phyloP scores from a whole-genome alignment of 2,113 vertebrate species.

The Microcebus griseorufus region DNA sequence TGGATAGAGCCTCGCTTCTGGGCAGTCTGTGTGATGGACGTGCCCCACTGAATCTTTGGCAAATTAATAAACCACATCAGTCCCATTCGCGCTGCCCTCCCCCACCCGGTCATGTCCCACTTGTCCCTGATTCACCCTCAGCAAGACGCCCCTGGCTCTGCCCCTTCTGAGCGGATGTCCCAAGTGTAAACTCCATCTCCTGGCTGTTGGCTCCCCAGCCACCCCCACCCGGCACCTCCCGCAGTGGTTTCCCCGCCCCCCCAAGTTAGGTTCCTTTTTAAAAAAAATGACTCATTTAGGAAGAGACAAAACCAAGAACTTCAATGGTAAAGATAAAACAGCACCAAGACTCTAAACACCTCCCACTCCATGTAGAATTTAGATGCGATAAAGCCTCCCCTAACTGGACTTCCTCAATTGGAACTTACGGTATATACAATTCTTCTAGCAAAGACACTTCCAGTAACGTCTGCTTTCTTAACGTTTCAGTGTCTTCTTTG shows the following conservation, averaged over 20 bases:
- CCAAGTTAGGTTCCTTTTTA: conserved; percentile 65
- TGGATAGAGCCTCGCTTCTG: background rate
- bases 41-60: background rate
- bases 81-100: background rate
- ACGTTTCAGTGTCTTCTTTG: background rate
- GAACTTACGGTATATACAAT: background rate
- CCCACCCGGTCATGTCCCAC: background rate
- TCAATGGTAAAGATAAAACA: conserved; percentile 76
- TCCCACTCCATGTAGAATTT: conserved; percentile 47
- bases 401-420: background rate
- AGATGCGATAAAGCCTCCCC: conserved; percentile 24
- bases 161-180: background rate
- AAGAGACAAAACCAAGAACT: conserved; percentile 72
- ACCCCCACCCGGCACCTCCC: background rate
- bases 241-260: conserved; percentile 59
- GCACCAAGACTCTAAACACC: conserved; percentile 48
- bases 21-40: background rate
- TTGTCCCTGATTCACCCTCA: background rate
- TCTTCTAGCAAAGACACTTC: conserved; percentile 62
- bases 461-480: conserved; percentile 11
- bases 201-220: too few relatives aligned
- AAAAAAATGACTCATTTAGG: conserved; percentile 78
- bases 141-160: background rate
- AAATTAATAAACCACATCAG: background rate
- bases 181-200: background rate